Conservation (phyloP, 2,113 vertebrate genomes). For the Albula goreensis region DNA sequence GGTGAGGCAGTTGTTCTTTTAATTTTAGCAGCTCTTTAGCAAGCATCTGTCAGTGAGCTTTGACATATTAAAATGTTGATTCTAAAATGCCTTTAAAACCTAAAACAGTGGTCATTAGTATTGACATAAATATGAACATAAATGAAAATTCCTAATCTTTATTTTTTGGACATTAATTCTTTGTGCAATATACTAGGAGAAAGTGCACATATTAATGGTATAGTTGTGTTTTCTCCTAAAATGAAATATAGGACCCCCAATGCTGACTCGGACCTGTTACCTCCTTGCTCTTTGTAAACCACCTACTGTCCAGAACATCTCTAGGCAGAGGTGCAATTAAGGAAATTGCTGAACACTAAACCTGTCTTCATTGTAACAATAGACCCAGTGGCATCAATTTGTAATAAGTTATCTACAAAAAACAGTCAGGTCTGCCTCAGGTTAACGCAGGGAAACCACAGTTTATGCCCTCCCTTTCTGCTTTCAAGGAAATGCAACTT, state of each 20-base stretch:
- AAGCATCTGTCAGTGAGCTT: too few relatives aligned
- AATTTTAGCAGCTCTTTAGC: too few relatives aligned
- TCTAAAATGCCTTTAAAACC: too few relatives aligned
- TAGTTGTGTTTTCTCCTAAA: neutral
- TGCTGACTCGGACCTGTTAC: neutral
- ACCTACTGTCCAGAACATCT: slow-evolving; percentile 34
- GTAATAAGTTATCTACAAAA: slow-evolving; percentile 63
- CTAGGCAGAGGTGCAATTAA: slow-evolving; percentile 59
- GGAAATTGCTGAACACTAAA: slow-evolving; percentile 75
- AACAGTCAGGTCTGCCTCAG: slow-evolving; percentile 42
- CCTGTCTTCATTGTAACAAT: slow-evolving; percentile 64
- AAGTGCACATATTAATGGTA: neutral
- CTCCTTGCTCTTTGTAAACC: neutral
- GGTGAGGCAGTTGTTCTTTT: too few relatives aligned
- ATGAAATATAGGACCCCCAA: neutral
- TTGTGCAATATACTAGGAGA: too few relatives aligned
- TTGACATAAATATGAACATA: too few relatives aligned
- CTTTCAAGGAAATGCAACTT: slow-evolving; percentile 25
- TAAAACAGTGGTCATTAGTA: too few relatives aligned
- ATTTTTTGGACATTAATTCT: too few relatives aligned
- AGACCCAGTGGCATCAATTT: slow-evolving; percentile 61
- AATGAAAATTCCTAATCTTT: too few relatives aligned
- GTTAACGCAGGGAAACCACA: slow-evolving; percentile 45
- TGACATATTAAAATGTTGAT: too few relatives aligned
- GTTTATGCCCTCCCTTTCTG: slow-evolving; percentile 7